Evolutionary conservation across 2,113 vertebrate genomes (phyloP), one percentile per base, ranked within the genome.

Genomic region (Phrynosoma blainvillii): DNA sequence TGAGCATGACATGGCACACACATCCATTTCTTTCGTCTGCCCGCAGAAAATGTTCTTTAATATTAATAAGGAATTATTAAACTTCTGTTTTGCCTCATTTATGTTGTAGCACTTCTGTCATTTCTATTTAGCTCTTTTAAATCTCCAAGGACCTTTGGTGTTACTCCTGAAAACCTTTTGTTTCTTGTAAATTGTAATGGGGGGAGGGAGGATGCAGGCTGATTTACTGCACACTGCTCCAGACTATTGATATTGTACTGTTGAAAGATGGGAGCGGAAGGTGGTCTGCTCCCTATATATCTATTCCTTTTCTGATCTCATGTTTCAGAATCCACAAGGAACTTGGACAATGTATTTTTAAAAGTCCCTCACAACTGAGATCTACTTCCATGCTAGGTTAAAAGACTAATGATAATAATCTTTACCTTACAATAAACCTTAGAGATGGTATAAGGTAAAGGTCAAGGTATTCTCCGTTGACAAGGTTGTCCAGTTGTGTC

Each of bases 211-310:
- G 30, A 4, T 81, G 62, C 4, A 66, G 9, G 10, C 32, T 68
- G 23, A 74, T 88, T 75, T 0, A 59, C 27, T 42, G 20, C 0
- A 0, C 2, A 30, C 70, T 54, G 42, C 52, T 62, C 66, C 78
- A 87, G 75, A 14, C 36, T 56, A 77, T 81, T 77, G 47, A 4
- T 73, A 18, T 56, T 23, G 32, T 80, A 23, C 36, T 74, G 4
- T 62, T 23, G 9, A 18, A 25, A 27, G 21, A 66, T 20, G 47
- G 73, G 73, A n/a, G 12, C 3, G 76, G 83, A 68, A 6, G 32
- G 52, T 71, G 27, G 2, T 18, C 21, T 68, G 30, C 40, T 77
- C 27, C 59, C 20, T 47, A 8, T 32, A 13, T 62, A 7, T 40
- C 25, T 12, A 30, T n/a, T 79, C 36, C 11, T 5, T 78, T n/a